phyloP scores from a whole-genome alignment of 2,113 vertebrate genomes.

The Siniperca chuatsi region DNA sequence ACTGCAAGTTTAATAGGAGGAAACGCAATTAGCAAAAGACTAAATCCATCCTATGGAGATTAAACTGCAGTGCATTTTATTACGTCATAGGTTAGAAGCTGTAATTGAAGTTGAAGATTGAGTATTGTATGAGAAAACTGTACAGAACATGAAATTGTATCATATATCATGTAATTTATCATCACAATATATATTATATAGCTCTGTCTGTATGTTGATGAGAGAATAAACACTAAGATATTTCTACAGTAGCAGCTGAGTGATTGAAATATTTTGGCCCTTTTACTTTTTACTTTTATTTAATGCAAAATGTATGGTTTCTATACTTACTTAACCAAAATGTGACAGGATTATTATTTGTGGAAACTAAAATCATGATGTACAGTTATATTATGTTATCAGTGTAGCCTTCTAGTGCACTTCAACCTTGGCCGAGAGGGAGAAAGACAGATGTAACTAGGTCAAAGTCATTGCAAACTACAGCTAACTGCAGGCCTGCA shows the following conservation, averaged over 20 bases:
- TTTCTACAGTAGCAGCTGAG: no score
- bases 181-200: neutral
- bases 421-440: neutral
- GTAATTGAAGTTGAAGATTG: neutral
- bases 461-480: constrained; percentile 9
- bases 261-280: neutral
- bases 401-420: neutral
- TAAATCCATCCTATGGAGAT: constrained; percentile 2
- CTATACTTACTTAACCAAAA: neutral
- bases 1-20: constrained; percentile 6
- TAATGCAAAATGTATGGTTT: neutral
- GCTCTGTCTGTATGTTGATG: no score
- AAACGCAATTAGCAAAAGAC: constrained; percentile 16
- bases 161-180: neutral
- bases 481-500: neutral
- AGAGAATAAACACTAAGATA: no score
- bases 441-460: neutral
- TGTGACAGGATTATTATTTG: neutral
- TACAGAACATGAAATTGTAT: neutral
- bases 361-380: neutral
- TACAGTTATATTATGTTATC: neutral
- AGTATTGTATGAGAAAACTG: neutral
- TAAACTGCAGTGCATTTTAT: neutral
- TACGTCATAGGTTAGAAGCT: constrained; percentile 1
- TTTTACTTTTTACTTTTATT: neutral